phyloP scores from a whole-genome alignment of 2,888 invertebrate genomes.

The Homarus gammarus region DNA sequence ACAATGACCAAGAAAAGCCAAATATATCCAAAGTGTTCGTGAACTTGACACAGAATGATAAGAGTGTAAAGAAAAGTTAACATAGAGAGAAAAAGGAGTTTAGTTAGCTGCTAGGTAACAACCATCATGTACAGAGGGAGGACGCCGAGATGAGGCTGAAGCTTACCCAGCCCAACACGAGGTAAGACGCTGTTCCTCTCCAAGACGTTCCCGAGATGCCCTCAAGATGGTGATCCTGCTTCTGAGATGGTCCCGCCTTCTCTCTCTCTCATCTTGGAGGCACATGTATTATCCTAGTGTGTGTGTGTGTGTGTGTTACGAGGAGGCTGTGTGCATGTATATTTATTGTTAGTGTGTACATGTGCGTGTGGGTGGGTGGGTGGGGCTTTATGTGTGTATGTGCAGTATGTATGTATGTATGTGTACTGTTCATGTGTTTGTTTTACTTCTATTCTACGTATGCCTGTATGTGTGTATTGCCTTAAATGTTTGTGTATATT shows the following conservation, averaged over 20 bases:
- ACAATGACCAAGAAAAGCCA: neutral
- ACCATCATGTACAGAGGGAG: constrained; percentile 6
- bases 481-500: too few species aligned
- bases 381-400: too few species aligned
- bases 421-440: too few species aligned
- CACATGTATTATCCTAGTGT: too few species aligned
- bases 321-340: too few species aligned
- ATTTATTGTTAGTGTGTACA: neutral
- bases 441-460: too few species aligned
- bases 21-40: neutral
- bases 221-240: neutral
- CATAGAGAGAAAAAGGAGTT: neutral
- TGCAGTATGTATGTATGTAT: too few species aligned
- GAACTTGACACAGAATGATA: neutral
- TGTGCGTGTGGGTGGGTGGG: too few species aligned
- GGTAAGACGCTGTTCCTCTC: constrained; percentile 26
- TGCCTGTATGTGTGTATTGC: too few species aligned
- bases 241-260: neutral
- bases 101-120: too few species aligned
- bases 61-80: neutral
- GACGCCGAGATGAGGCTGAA: constrained; percentile 59
- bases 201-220: neutral
- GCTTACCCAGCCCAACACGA: constrained; percentile 55
- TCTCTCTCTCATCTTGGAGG: neutral
- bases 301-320: too few species aligned